These are phyloP conservation scores for Poeciliopsis gracilis DNA, from an alignment of 2,797 vertebrate species.

Conservation along the genomic window DNA sequence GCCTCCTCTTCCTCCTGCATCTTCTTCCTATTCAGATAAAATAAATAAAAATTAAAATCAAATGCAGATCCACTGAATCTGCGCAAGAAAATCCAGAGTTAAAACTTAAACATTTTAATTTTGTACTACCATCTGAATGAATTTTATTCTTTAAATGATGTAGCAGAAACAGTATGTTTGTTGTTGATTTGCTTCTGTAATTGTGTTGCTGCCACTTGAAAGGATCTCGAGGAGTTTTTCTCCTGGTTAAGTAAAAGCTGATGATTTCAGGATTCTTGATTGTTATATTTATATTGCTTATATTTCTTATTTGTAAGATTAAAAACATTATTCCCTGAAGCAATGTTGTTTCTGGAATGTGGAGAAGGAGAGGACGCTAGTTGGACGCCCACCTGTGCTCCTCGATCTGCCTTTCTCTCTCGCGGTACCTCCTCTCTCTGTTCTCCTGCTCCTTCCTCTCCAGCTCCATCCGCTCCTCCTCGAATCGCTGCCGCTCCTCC, in stretches of 20 bases:
- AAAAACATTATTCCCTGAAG: not conserved
- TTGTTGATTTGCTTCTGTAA: no score
- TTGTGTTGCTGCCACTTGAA: no score
- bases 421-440: conserved; percentile 84
- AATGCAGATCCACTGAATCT: not conserved
- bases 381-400: conserved; percentile 86
- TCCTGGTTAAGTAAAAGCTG: no score
- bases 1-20: conserved; percentile 92
- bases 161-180: no score
- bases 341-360: not conserved
- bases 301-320: no score
- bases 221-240: no score
- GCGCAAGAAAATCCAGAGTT: not conserved
- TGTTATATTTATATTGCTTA: not conserved
- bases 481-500: conserved; percentile 91
- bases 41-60: not conserved
- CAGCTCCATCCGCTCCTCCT: conserved; percentile 95
- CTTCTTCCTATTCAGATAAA: conserved; percentile 86
- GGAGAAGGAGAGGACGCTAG: not conserved
- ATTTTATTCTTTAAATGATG: no score
- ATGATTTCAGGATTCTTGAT: not conserved
- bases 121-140: no score
- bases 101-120: not conserved
- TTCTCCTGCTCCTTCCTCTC: conserved; percentile 91
- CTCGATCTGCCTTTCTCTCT: conserved; percentile 86